Conservation (phyloP, 92 coral and sea anemone genomes). For the Epizoanthus rinbou region DNA sequence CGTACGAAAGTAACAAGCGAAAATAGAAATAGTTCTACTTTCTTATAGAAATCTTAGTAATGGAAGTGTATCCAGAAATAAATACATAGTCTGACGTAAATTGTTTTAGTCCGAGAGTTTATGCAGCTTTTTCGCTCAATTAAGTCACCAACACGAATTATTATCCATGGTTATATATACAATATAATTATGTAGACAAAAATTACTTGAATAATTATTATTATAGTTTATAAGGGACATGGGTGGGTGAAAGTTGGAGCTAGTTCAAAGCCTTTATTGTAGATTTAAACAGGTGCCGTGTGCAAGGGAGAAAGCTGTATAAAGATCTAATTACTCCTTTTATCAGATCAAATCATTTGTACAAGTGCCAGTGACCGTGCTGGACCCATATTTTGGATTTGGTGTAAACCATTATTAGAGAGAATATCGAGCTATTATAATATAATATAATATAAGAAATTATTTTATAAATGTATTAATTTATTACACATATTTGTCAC, state of each 20-base stretch:
- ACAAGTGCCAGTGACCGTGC: background rate
- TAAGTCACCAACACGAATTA: background rate
- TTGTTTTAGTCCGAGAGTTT: slow-evolving; percentile 25
- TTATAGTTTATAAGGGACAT: slow-evolving; percentile 19
- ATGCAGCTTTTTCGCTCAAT: slow-evolving; percentile 12
- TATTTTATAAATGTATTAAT: slow-evolving; percentile 24
- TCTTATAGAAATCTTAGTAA: too few relatives aligned
- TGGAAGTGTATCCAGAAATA: too few relatives aligned
- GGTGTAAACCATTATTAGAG: background rate
- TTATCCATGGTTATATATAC: slow-evolving; percentile 5
- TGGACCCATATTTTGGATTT: background rate
- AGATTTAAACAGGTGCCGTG: background rate
- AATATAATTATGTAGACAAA: background rate
- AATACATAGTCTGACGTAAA: background rate
- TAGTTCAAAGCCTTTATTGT: background rate
- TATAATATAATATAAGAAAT: slow-evolving; percentile 16
- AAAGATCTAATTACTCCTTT: background rate
- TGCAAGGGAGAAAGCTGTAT: background rate
- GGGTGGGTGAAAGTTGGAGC: background rate
- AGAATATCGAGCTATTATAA: slow-evolving; percentile 5
- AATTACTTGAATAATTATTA: background rate
- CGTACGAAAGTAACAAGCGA: too few relatives aligned
- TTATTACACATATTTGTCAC: slow-evolving; percentile 7
- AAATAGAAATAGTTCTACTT: too few relatives aligned
- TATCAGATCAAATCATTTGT: background rate